A percentile compares a stretch with the other conserved stretches of the same genome.
Conservation (phyloP, 2,888 invertebrate species). For the Philaethria dido region DNA sequence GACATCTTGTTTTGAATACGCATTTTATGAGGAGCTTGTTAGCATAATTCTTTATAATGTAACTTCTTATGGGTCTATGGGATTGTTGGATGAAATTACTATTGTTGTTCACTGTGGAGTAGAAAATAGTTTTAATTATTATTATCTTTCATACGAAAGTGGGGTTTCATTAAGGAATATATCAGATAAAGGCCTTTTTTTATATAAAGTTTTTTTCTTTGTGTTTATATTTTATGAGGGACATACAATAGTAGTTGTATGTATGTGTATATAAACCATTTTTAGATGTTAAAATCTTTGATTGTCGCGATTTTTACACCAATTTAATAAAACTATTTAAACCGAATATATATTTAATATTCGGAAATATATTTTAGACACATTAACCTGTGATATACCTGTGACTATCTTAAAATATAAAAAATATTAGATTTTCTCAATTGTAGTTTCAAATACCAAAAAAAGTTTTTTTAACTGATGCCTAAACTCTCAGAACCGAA, state of each 20-base stretch:
- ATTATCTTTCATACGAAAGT: slow-evolving; percentile 16
- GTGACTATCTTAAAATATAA: too few species aligned
- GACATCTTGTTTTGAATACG: slow-evolving; percentile 55
- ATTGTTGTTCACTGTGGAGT: slow-evolving; percentile 18
- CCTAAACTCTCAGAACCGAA: too few species aligned
- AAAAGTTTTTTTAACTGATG: too few species aligned
- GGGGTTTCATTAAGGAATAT: slow-evolving; percentile 17
- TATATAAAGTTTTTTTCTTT: background rate
- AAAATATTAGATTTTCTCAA: too few species aligned
- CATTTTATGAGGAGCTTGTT: slow-evolving; percentile 41
- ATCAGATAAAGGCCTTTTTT: background rate
- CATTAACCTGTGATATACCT: too few species aligned
- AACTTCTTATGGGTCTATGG: slow-evolving; percentile 29
- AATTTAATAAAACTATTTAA: too few species aligned
- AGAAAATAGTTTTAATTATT: slow-evolving; percentile 23
- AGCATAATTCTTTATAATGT: slow-evolving; percentile 37
- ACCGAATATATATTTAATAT: too few species aligned
- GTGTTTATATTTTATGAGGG: background rate
- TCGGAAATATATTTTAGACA: too few species aligned
- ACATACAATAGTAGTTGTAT: background rate
- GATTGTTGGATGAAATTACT: slow-evolving; percentile 19
- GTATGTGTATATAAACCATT: too few species aligned
- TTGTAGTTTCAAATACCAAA: too few species aligned
- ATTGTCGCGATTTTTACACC: too few species aligned
- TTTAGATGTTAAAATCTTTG: too few species aligned